A percentile compares a stretch with the other conserved stretches of the same genome.
These are phyloP conservation scores for Montipora efflorescens DNA, from an alignment of 64 coral and sea anemone species.

Conservation along the genomic window DNA sequence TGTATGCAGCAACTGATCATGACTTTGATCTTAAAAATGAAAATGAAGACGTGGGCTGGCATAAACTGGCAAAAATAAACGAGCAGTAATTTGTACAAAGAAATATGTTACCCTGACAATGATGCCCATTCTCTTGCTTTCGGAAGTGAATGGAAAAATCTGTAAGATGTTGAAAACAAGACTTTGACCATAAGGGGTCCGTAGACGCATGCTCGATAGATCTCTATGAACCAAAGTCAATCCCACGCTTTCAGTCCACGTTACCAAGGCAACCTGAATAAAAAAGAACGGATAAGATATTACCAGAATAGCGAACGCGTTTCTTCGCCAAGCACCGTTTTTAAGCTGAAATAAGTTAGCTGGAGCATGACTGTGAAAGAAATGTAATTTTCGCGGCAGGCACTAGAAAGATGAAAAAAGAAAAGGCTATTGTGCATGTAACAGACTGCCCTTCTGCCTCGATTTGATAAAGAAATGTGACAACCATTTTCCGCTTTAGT, in stretches of 20 bases:
- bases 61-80: neutral
- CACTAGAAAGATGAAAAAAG: no score
- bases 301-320: no score
- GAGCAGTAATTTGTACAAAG: neutral
- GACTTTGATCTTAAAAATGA: no score
- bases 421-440: no score
- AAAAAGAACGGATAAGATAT: neutral
- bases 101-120: conserved; percentile 83
- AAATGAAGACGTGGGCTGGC: no score
- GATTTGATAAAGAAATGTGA: no score
- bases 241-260: conserved; percentile 95
- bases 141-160: conserved; percentile 98
- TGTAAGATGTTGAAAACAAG: conserved; percentile 88
- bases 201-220: conserved; percentile 84
- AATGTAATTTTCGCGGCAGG: no score
- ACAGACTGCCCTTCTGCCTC: neutral
- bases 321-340: no score
- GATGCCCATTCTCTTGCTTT: conserved; percentile 97
- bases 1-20: no score
- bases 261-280: conserved; percentile 92
- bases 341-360: no score
- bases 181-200: conserved; percentile 78
- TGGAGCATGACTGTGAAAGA: no score
- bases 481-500: no score
- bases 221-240: conserved; percentile 87